These are phyloP conservation scores for Coremacera marginata DNA, from an alignment of 2,888 invertebrate species.

Conservation along the genomic window DNA sequence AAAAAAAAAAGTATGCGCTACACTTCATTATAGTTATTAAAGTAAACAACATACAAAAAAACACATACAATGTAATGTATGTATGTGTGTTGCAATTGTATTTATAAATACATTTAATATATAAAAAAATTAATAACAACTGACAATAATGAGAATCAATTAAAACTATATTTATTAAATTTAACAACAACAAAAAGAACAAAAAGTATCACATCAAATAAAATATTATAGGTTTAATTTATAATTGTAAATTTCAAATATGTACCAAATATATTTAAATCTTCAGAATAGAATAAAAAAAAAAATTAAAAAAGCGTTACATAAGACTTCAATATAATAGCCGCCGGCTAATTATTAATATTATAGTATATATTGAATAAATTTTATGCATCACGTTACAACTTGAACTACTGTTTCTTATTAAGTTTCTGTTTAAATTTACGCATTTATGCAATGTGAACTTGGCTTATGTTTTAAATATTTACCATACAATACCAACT, in stretches of 20 bases:
- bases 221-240: constrained; percentile 12
- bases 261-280: constrained; percentile 17
- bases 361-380: background rate
- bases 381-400: background rate
- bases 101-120: constrained; percentile 48
- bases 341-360: no score
- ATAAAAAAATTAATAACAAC: constrained; percentile 59
- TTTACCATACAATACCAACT: constrained; percentile 3
- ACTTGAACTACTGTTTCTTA: background rate
- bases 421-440: constrained; percentile 14
- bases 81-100: constrained; percentile 37
- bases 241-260: background rate
- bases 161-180: constrained; percentile 53
- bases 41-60: background rate
- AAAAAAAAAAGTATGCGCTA: background rate
- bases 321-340: background rate
- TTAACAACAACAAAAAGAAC: constrained; percentile 1
- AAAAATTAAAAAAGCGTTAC: background rate
- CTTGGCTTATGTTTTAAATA: background rate
- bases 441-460: background rate
- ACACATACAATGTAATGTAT: background rate
- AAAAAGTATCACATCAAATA: constrained; percentile 12
- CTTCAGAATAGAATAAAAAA: background rate
- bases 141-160: constrained; percentile 68
- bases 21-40: background rate